These are phyloP conservation scores for Notechis scutatus DNA, from an alignment of 2,113 vertebrate genomes.

Conservation along the genomic window DNA sequence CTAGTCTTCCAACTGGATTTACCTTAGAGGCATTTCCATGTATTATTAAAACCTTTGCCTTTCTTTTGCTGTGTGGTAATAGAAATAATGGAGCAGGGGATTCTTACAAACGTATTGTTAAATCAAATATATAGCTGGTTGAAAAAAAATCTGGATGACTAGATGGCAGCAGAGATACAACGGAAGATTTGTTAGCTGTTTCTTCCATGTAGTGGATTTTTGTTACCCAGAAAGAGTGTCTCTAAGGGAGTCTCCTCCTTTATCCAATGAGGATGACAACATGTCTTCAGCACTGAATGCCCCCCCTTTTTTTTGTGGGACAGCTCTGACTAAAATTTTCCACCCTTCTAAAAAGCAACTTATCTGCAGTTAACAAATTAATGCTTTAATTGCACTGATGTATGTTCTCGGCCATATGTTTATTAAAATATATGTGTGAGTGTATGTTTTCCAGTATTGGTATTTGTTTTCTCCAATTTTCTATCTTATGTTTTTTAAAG, in stretches of 20 bases:
- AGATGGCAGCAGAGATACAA: neutral
- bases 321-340: neutral
- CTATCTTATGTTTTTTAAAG: neutral
- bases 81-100: neutral
- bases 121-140: neutral
- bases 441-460: neutral
- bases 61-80: neutral
- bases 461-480: neutral
- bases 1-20: neutral
- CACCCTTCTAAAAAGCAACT: neutral
- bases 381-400: slow-evolving; percentile 20
- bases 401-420: slow-evolving; percentile 6
- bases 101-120: neutral
- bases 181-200: neutral
- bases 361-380: slow-evolving; percentile 5
- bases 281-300: neutral
- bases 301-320: neutral
- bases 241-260: neutral
- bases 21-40: neutral
- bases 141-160: neutral
- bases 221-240: neutral
- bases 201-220: neutral
- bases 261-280: neutral
- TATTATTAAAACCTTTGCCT: neutral
- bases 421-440: neutral